Conservation (phyloP, 2,113 vertebrate species). For the Thermophis baileyi region DNA sequence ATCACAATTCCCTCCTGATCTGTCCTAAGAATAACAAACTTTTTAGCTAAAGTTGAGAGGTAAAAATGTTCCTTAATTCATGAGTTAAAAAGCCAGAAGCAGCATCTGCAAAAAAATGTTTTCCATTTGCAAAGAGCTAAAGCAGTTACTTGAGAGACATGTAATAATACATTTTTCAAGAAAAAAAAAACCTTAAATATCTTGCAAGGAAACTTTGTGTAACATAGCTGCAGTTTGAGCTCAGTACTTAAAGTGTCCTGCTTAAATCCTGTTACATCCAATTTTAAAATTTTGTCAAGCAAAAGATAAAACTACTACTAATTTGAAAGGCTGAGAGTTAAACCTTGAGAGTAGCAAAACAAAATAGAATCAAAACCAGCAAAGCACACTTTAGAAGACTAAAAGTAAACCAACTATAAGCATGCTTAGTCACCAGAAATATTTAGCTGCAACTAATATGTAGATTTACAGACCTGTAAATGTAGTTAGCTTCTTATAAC, state of each 20-base stretch:
- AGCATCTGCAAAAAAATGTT: background rate
- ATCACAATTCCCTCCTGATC: slow-evolving; percentile 57
- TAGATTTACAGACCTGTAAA: slow-evolving; percentile 21
- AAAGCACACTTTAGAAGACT: slow-evolving; percentile 25
- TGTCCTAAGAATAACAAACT: slow-evolving; percentile 57
- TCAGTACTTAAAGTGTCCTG: slow-evolving; percentile 25
- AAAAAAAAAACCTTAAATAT: background rate
- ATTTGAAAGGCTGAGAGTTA: slow-evolving; percentile 1
- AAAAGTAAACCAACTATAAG: slow-evolving; percentile 21
- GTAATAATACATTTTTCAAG: slow-evolving; percentile 18
- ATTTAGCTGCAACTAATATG: slow-evolving; percentile 41
- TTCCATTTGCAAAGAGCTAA: slow-evolving; percentile 19
- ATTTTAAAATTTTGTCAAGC: slow-evolving; percentile 19
- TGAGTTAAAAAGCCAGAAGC: slow-evolving; percentile 43
- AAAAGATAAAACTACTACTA: background rate
- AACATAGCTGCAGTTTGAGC: slow-evolving; percentile 3
- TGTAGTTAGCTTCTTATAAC: slow-evolving; percentile 43
- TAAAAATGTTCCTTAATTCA: slow-evolving; percentile 26
- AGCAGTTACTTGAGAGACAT: background rate
- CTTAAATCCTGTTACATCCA: background rate
- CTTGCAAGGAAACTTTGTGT: slow-evolving; percentile 40
- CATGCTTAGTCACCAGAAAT: background rate
- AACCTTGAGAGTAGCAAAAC: slow-evolving; percentile 1
- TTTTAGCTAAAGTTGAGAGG: slow-evolving; percentile 38
- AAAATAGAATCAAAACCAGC: slow-evolving; percentile 4